Conservation (phyloP, 2,113 vertebrate species). For the Microcebus murinus region DNA sequence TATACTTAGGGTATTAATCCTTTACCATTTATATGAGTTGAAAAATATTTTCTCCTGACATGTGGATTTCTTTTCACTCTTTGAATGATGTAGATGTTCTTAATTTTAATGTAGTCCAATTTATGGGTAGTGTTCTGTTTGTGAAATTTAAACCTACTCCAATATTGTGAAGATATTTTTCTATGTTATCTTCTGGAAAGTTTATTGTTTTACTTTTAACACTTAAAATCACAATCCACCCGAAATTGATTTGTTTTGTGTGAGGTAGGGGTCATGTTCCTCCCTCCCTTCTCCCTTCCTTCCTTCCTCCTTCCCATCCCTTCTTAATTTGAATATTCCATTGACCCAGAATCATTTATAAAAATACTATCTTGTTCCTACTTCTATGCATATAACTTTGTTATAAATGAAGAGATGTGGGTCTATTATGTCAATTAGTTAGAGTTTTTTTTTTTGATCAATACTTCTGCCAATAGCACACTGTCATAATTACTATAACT, state of each 20-base stretch:
- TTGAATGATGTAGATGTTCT: neutral
- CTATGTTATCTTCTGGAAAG: neutral
- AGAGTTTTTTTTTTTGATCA: neutral
- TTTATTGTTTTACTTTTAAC: neutral
- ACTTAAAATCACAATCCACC: neutral
- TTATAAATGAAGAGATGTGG: neutral
- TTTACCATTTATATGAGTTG: neutral
- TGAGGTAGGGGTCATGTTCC: neutral
- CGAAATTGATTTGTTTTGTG: neutral
- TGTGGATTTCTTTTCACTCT: constrained; percentile 13
- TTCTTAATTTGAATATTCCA: neutral
- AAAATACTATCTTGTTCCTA: neutral
- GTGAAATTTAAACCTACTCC: neutral
- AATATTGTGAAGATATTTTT: neutral
- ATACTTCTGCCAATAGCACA: neutral
- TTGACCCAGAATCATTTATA: neutral
- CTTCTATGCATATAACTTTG: neutral
- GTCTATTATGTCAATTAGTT: neutral
- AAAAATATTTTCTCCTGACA: constrained; percentile 32
- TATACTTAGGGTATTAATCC: neutral
- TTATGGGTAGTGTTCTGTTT: neutral
- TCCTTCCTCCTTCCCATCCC: neutral
- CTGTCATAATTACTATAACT: neutral
- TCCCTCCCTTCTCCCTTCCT: neutral
- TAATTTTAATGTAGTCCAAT: neutral